These are phyloP conservation scores for Mugil cephalus DNA, from an alignment of 2,113 vertebrate species.

Conservation along the genomic window DNA sequence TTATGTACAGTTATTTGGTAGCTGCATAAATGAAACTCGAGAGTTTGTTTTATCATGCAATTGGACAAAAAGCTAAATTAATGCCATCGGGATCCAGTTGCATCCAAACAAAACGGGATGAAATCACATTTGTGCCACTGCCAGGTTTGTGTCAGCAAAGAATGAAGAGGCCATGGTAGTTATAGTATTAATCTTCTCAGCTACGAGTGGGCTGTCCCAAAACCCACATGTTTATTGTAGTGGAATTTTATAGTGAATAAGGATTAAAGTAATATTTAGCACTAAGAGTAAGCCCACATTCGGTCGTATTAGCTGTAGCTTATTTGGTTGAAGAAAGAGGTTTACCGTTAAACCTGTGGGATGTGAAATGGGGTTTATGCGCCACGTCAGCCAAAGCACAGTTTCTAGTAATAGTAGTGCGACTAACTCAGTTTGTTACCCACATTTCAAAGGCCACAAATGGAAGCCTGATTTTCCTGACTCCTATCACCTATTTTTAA, in stretches of 20 bases:
- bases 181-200: not conserved
- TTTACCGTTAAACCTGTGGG: not conserved
- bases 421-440: not conserved
- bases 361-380: not conserved
- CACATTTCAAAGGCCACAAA: not conserved
- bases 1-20: too few species aligned
- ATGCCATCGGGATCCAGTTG: not conserved
- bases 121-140: constrained; percentile 5
- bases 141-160: not conserved
- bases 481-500: too few species aligned
- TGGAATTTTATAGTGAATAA: constrained; percentile 6
- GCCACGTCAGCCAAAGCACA: not conserved
- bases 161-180: not conserved
- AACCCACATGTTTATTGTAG: constrained; percentile 4
- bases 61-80: too few species aligned
- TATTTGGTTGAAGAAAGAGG: constrained; percentile 6
- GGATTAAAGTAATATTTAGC: constrained; percentile 7
- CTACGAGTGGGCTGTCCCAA: not conserved
- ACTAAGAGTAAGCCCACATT: not conserved
- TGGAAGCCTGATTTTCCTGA: too few species aligned
- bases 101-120: not conserved
- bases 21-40: too few species aligned
- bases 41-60: too few species aligned
- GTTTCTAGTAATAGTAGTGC: not conserved
- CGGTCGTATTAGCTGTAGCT: constrained; percentile 7